Percentiles rank a stretch among this genome's conserved stretches.
Conservation (phyloP, 2,113 vertebrate genomes). For the Machaerirhynchus nigripectus region DNA sequence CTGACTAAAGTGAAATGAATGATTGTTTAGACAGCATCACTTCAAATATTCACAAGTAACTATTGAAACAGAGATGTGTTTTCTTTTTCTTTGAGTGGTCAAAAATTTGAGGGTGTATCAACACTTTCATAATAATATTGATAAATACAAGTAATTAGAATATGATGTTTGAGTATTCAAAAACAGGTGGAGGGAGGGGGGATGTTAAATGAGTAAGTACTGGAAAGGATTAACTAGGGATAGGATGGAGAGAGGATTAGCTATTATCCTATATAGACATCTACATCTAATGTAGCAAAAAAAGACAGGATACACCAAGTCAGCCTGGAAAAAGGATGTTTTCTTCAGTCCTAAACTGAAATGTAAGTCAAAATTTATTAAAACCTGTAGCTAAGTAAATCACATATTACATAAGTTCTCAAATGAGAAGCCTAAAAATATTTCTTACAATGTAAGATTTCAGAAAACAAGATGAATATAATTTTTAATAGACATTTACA, state of each 20-base stretch:
- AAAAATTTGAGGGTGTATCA: background rate
- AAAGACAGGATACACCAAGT: constrained; percentile 3
- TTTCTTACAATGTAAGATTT: background rate
- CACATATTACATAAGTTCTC: background rate
- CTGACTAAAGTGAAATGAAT: background rate
- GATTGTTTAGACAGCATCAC: background rate
- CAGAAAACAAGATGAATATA: background rate
- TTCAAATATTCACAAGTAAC: background rate
- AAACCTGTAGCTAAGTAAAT: constrained; percentile 18
- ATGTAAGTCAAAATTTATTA: constrained; percentile 44
- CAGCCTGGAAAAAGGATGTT: background rate
- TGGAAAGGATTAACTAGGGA: constrained; percentile 46
- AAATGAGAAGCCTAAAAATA: background rate
- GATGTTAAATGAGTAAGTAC: constrained; percentile 54
- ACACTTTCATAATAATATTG: background rate
- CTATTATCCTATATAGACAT: constrained; percentile 53
- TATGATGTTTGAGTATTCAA: constrained; percentile 35
- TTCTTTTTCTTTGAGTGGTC: background rate
- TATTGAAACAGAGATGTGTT: background rate
- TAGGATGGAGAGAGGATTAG: constrained; percentile 59
- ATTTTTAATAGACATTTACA: background rate
- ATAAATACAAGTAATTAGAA: constrained; percentile 46
- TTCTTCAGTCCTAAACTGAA: background rate
- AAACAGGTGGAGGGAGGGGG: background rate
- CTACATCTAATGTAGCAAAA: constrained; percentile 34